Base-by-base conservation (phyloP, 2,113 vertebrate species). In the Camelus dromedarius region DNA sequence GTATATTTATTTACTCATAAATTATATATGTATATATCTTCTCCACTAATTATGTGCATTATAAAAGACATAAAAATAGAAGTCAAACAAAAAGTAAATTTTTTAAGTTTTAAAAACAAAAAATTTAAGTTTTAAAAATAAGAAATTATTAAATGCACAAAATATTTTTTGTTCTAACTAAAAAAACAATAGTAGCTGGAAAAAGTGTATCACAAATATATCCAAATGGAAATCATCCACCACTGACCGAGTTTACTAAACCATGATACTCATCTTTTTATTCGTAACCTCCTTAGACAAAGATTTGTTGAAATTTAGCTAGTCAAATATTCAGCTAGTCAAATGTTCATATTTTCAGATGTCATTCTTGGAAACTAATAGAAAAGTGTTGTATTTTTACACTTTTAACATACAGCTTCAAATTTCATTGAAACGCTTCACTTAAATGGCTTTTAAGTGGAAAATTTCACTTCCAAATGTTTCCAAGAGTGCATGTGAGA, bases 281-380 rank as follows among this genome's bases (percentile, higher is more conserved):
- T 93, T 67, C 46, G 28, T 93, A 38, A 82, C 15, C n/a, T 77
- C 30, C 28, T 81, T n/a, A 76, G 38, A 62, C 46, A 87, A 87
- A 97, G 9, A 30, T 72, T 93, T 72, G 4, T 72, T 91, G 48
- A 72, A 86, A 95, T 62, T 64, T 14, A 82, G 73, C 52, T 97
- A 70, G 35, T 30, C 38, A 42, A 5, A 42, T 42, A 42, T 42
- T 42, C 38, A 42, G 38, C 38, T 42, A 42, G 38, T 42, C 38
- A 93, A 80, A 76, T 72, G 66, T 64, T 72, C 13, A 5, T 77
- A 70, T 77, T 95, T 83, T 28, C 58, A 92, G 56, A 32, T 76
- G 42, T 73, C 60, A 87, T 62, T 83, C 62, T 87, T 93, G 22
- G 42, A 91, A 93, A 83, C 28, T 50, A 77, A 67, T 87, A 82